A percentile compares a stretch with the other conserved stretches of the same genome.
Conservation (phyloP, 2,797 vertebrate species). For the Myripristis jacobus region DNA sequence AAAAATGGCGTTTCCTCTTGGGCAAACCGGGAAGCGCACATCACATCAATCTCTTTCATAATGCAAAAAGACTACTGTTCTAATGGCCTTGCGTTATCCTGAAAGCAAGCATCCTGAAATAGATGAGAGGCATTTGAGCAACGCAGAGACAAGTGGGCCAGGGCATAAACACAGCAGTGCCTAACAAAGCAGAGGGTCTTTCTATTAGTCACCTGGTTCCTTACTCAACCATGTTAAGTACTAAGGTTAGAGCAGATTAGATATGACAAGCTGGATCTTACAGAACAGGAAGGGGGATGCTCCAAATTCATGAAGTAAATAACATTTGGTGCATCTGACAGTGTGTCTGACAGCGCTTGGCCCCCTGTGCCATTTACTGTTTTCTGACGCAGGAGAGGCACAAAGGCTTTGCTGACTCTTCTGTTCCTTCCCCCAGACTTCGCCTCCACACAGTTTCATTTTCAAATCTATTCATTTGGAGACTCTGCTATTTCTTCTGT, state of each 20-base stretch:
- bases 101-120: constrained; percentile 71
- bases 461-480: constrained; percentile 50
- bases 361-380: constrained; percentile 64
- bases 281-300: constrained; percentile 31
- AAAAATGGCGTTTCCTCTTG: constrained; percentile 64
- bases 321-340: constrained; percentile 67
- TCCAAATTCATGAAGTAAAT: constrained; percentile 42
- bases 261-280: constrained; percentile 58
- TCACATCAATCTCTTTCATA: constrained; percentile 73
- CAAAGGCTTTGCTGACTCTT: constrained; percentile 77
- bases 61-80: constrained; percentile 66
- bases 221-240: constrained; percentile 45
- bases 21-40: constrained; percentile 51
- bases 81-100: constrained; percentile 66
- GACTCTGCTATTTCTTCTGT: constrained; percentile 37
- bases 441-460: constrained; percentile 55
- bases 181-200: constrained; percentile 40
- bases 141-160: constrained; percentile 25
- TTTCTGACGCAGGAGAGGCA: constrained; percentile 62
- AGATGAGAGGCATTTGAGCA: constrained; percentile 58
- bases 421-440: constrained; percentile 61
- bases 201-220: constrained; percentile 65
- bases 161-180: constrained; percentile 40
- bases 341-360: constrained; percentile 70
- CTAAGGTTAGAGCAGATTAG: constrained; percentile 57